Percentiles rank a stretch among this genome's conserved stretches.
phyloP scores from a whole-genome alignment of 2,888 invertebrate genomes.

The Drosophila phalerata region DNA sequence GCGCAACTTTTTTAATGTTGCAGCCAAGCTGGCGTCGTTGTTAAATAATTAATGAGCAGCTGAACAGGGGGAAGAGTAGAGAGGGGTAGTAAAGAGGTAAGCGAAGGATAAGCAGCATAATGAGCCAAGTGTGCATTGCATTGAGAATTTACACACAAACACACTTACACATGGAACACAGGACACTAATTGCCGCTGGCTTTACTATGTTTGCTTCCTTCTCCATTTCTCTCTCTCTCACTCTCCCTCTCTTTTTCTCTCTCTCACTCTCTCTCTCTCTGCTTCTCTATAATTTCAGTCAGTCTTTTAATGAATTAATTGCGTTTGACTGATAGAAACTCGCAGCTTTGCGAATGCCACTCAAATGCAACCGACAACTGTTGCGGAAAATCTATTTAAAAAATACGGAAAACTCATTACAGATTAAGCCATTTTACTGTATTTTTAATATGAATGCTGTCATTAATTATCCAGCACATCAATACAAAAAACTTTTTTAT shows the following conservation, averaged over 20 bases:
- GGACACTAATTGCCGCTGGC: constrained; percentile 49
- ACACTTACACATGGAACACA: constrained; percentile 18
- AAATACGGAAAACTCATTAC: constrained; percentile 1
- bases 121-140: constrained; percentile 54
- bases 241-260: background rate
- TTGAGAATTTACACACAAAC: constrained; percentile 23
- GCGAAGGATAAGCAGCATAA: constrained; percentile 64
- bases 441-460: too few relatives aligned
- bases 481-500: too few relatives aligned
- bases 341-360: constrained; percentile 31
- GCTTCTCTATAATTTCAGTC: constrained; percentile 6
- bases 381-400: constrained; percentile 4
- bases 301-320: constrained; percentile 68
- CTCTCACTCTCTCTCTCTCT: background rate
- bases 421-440: constrained; percentile 1
- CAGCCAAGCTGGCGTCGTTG: constrained; percentile 59
- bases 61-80: constrained; percentile 30
- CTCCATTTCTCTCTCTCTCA: background rate
- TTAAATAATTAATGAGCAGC: constrained; percentile 77
- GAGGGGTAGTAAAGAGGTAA: constrained; percentile 11
- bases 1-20: constrained; percentile 64
- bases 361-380: constrained; percentile 12
- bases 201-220: background rate
- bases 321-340: constrained; percentile 71
- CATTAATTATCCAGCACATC: too few relatives aligned